Base-by-base conservation (phyloP, 1,140 invertebrate genomes). In the Tetramorium alpestre region DNA sequence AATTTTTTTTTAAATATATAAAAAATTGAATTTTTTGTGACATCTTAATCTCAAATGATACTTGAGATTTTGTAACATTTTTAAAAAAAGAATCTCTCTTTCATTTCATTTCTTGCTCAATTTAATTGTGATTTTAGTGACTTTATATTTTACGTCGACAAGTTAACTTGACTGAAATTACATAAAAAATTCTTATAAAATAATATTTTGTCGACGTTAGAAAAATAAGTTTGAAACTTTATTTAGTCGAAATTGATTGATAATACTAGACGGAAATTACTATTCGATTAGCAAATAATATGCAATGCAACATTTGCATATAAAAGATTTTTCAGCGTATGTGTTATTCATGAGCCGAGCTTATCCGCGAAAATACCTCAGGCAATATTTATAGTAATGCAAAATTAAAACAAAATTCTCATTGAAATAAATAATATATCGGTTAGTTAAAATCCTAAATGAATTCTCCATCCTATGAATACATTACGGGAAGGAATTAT, bases 231-330 rank as follows among this genome's bases (percentile, higher is more conserved):
- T 47, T 38, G 41, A 47, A 60, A 73, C n/a, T 73, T 38, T 47
- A 22, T 58, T 60, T 33, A 3, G 5, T 4, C 13, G n/a, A 75
- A 75, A 84, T 41, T 75, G 54, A 75, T 28, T 60, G 54, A 75
- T 75, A 84, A 84, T 75, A 84, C 41, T 38, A 44, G 41, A 33
- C 8, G 28, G 8, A 44, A 73, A 84, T 84, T 75, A 84, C 73
- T 84, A 84, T 84, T 60, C 80, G 54, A 84, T 84, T 84, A 84
- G 80, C 54, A 69, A 75, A 73, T 81, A 70, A 81, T 73, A 47
- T 22, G 80, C 41, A 18, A 75, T 33, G 80, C 28, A 18, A 47
- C 28, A 84, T 84, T 84, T 73, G 80, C 80, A 84, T 84, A 84
- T 84, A 84, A 75, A 84, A 60, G 80, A 84, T 84, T 84, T 84